These are phyloP conservation scores for Ia io DNA, from an alignment of 2,113 vertebrate genomes.

Conservation along the genomic window DNA sequence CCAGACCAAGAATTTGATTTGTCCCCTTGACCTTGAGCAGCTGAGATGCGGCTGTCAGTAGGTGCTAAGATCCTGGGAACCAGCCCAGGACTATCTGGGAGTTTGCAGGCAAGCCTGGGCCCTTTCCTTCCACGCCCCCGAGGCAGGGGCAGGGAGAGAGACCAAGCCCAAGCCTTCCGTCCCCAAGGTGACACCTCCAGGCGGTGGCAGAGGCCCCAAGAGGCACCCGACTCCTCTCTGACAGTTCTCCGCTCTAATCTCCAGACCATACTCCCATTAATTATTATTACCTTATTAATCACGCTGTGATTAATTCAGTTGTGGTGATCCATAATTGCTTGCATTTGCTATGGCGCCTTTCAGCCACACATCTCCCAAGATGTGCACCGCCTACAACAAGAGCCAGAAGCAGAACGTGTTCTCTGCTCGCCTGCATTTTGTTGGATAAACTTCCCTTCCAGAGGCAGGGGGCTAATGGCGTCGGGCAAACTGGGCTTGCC, in stretches of 20 bases:
- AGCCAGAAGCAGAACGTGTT: not conserved
- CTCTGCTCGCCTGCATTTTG: conserved; percentile 56
- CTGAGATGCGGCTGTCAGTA: not conserved
- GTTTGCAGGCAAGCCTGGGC: not conserved
- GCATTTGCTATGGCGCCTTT: conserved; percentile 72
- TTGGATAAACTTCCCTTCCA: conserved; percentile 46
- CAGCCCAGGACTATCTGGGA: not conserved
- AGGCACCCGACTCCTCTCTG: conserved; percentile 32
- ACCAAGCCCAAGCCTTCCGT: not conserved
- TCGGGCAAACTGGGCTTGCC: not conserved
- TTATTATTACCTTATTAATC: conserved; percentile 79
- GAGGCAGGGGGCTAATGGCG: conserved; percentile 44
- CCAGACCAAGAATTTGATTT: conserved; percentile 31
- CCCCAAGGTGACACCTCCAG: not conserved
- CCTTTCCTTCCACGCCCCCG: not conserved
- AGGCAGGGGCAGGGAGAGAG: not conserved
- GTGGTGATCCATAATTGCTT: conserved; percentile 78
- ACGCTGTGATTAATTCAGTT: conserved; percentile 79
- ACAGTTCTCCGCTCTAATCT: conserved; percentile 53
- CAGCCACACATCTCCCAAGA: conserved; percentile 66
- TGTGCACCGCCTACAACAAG: conserved; percentile 52
- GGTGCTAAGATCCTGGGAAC: not conserved
- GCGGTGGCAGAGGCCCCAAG: not conserved
- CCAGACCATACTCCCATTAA: conserved; percentile 70
- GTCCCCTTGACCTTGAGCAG: conserved; percentile 70